Base-by-base conservation (phyloP, 35 echinoderm and acorn worm species). In the Stichopus chloronotus region DNA sequence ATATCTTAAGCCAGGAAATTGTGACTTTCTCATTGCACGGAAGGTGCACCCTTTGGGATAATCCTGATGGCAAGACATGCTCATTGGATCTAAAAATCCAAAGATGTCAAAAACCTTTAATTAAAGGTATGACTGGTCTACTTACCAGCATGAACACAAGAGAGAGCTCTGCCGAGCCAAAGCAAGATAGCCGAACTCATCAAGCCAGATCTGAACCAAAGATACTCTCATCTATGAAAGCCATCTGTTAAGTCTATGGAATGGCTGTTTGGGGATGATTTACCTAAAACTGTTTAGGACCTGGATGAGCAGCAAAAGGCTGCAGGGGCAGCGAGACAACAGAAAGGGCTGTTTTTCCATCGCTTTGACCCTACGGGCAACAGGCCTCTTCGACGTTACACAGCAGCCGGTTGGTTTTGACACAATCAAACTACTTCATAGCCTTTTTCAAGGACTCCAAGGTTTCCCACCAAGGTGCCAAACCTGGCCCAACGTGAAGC, bases 271-370 rank as follows among this genome's bases (percentile, higher is more conserved):
- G 86, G 93, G 2, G 72, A 80, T 80, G 85, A 90, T 5, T 57
- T 94, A 4, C 93, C 65, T 9, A 90, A 94, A 69, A 78, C 84
- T 9, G 84, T 94, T 19, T 89, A 93, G 52, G 86, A 90, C 5
- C 7, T 89, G 19, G 86, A 88, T 5, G 72, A 94, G 30, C 79
- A 88, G 24, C 61, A 93, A 56, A 88, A 93, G 57, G 76, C 92
- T 58, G 63, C 68, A 7, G 71, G 92, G 6, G 57, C 25, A 7
- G 74, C 86, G 43, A 71, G 60, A 74, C 88, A 72, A 25, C 63
- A 74, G 7, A 72, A 55, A 72, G 61, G 5, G 4, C 5, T 12
- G 11, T 21, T 54, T n/a, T 11, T n/a, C 23, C 5, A n/a, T 7
- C 21, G 63, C 6, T 91, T 57, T 13, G 24, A 79, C 53, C 65